Base-by-base conservation (phyloP, 2,113 vertebrate genomes). In the Takifugu bimaculatus region DNA sequence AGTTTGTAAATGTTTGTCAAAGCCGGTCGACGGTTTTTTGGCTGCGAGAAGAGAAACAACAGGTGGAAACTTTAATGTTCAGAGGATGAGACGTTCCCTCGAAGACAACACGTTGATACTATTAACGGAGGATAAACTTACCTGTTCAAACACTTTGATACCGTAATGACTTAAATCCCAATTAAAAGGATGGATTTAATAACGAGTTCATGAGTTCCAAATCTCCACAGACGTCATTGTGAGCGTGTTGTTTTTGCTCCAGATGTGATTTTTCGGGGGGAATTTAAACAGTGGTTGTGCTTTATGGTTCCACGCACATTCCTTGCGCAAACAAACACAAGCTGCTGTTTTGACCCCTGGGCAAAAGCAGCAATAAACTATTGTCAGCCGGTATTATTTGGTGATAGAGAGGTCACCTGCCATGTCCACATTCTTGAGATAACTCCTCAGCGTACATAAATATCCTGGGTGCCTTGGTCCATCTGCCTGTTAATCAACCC, bases 341-440 rank as follows among this genome's bases (percentile, higher is more conserved):
- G 15, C 15, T 10, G 66, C 78, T 52, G 35, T 10, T 43, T 52
- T 57, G 77, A 85, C 75, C 63, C 44, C 45, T 20, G 44, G 48
- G 62, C 51, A 67, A 78, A 61, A 68, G 63, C 65, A 45, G 66
- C 73, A 75, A 80, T 74, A 87, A 84, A 85, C 76, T 73, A 29
- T 50, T 53, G 57, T 76, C 54, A 28, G 61, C 20, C 32, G 12
- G 51, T 71, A 75, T 74, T 79, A 82, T 88, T 85, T 76, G 75
- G 81, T 75, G 55, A 88, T 75, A 70, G 26, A 66, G 68, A 81
- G 87, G 86, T 90, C 87, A 87, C 78, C 80, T 86, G 78, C 75
- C 79, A 77, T 27, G 51, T 83, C 56, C 78, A 80, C 82, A 89
- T 91, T 88, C 86, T 68, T 54, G 6, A 35, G 77, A 85, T 88